Percentiles rank a stretch among this genome's conserved stretches.
phyloP scores from a whole-genome alignment of 2,888 invertebrate genomes.

The Macropis europaea region DNA sequence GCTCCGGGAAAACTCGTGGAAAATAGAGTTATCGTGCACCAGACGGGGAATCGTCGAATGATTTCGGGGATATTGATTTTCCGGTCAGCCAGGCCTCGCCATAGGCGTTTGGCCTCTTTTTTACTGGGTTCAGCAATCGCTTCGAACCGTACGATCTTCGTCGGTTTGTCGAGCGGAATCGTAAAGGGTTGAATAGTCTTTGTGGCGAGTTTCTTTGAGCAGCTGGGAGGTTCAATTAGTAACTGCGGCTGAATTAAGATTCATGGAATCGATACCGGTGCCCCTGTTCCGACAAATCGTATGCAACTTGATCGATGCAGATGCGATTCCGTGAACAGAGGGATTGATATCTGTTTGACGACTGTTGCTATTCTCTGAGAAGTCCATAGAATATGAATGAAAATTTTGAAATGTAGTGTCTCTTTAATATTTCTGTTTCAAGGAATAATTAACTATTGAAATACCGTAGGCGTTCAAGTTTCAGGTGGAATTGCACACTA shows the following conservation, averaged over 20 bases:
- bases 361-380: background rate
- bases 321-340: background rate
- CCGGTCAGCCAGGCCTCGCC: too few species aligned
- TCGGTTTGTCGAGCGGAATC: too few species aligned
- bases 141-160: too few species aligned
- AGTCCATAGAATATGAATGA: background rate
- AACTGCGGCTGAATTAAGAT: background rate
- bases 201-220: too few species aligned
- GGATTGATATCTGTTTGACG: background rate
- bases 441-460: too few species aligned
- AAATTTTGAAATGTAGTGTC: too few species aligned
- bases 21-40: background rate
- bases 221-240: background rate
- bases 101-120: too few species aligned
- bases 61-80: slow-evolving; percentile 29
- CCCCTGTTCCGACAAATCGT: background rate
- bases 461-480: too few species aligned
- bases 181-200: too few species aligned
- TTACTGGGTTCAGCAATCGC: too few species aligned
- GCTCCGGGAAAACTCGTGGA: background rate
- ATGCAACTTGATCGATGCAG: background rate
- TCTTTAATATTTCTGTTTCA: too few species aligned
- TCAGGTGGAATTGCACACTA: too few species aligned
- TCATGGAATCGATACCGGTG: background rate
- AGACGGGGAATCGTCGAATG: background rate